These are phyloP conservation scores for Drosophila nigricruria DNA, from an alignment of 2,888 invertebrate genomes.

Conservation along the genomic window DNA sequence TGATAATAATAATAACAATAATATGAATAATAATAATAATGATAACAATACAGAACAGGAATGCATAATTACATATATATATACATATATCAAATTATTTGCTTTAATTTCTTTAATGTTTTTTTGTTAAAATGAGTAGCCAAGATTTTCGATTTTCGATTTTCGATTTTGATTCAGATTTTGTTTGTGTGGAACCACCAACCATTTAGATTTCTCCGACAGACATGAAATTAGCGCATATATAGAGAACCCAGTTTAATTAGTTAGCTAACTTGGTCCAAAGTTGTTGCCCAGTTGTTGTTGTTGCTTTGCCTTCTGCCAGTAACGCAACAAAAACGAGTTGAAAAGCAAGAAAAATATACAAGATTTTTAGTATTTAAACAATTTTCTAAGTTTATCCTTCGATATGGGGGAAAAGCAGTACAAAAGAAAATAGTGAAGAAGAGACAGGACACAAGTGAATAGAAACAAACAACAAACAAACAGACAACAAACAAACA, in stretches of 20 bases:
- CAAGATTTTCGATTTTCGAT: too few relatives aligned
- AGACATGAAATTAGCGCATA: background rate
- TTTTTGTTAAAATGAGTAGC: constrained; percentile 28
- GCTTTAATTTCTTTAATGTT: constrained; percentile 3
- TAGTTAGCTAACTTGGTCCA: constrained; percentile 34
- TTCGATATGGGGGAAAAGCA: constrained; percentile 30
- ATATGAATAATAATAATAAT: constrained; percentile 20
- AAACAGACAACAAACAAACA: background rate
- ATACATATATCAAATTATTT: constrained; percentile 51
- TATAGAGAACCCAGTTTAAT: constrained; percentile 7
- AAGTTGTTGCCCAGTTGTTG: constrained; percentile 23
- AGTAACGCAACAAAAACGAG: background rate
- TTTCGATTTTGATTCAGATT: constrained; percentile 9
- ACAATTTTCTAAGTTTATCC: constrained; percentile 41
- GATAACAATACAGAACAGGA: constrained; percentile 34
- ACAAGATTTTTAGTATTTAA: constrained; percentile 35
- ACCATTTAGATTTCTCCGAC: background rate
- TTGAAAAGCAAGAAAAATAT: background rate
- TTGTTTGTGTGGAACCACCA: background rate
- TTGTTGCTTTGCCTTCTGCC: constrained; percentile 16
- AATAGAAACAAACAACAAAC: constrained; percentile 1
- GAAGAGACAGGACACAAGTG: constrained; percentile 22
- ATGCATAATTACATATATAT: constrained; percentile 51
- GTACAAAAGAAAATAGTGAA: constrained; percentile 43
- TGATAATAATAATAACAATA: background rate